Evolutionary conservation across 2,797 vertebrate genomes (phyloP).

Genomic region (Bufotes viridis): DNA sequence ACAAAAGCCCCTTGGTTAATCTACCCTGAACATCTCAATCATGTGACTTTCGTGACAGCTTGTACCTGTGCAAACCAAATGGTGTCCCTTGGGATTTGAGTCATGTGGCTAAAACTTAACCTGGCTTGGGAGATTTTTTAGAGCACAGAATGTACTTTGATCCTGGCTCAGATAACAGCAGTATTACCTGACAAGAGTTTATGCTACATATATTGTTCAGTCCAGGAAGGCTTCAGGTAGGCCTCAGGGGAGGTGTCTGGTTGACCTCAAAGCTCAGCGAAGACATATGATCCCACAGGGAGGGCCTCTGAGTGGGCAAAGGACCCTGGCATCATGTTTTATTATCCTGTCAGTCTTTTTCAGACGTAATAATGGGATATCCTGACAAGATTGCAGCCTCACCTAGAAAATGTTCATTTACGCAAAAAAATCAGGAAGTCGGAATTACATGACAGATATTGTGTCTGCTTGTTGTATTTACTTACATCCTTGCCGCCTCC

Average conservation of each 20-base stretch:
- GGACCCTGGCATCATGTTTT: constrained; percentile 78
- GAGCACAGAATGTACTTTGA: constrained; percentile 88
- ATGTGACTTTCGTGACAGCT: constrained; percentile 76
- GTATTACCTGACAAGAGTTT: constrained; percentile 80
- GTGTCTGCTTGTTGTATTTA: constrained; percentile 72
- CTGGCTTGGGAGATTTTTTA: constrained; percentile 77
- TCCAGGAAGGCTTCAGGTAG: constrained; percentile 74
- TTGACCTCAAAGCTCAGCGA: constrained; percentile 87
- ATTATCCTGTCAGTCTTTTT: constrained; percentile 80
- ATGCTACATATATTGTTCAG: constrained; percentile 76
- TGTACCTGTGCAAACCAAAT: constrained; percentile 77
- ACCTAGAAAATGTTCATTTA: constrained; percentile 75
- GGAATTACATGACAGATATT: constrained; percentile 74
- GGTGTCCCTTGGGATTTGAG: constrained; percentile 77
- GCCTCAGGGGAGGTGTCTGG: constrained; percentile 87
- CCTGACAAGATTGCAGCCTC: constrained; percentile 71
- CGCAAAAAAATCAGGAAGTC: constrained; percentile 72
- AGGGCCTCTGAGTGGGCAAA: constrained; percentile 85
- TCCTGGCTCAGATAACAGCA: constrained; percentile 92
- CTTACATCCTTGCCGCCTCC: constrained; percentile 66
- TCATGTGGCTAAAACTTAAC: constrained; percentile 75
- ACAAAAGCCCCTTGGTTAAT: constrained; percentile 68
- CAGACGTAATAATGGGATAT: constrained; percentile 71
- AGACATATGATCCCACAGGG: constrained; percentile 86
- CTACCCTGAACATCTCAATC: constrained; percentile 68